Percentiles rank a stretch among this genome's conserved stretches.
phyloP scores from a whole-genome alignment of 92 coral and sea anemone species.

The Montipora capitata region DNA sequence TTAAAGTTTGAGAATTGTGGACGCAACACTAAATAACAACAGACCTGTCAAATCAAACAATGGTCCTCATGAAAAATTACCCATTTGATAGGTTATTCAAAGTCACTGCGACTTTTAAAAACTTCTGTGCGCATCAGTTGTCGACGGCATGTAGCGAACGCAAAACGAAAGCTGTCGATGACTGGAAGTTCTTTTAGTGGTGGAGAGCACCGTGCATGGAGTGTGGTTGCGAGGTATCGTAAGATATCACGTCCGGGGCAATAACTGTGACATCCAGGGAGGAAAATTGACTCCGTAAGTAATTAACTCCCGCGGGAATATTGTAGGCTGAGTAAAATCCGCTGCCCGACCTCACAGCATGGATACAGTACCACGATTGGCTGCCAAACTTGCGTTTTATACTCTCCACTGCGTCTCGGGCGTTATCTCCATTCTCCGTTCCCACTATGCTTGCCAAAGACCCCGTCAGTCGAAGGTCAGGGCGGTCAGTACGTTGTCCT shows the following conservation, averaged over 20 bases:
- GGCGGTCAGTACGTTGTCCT: background rate
- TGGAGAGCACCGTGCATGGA: too few relatives aligned
- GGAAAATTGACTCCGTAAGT: background rate
- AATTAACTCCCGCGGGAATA: background rate
- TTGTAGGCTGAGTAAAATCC: background rate
- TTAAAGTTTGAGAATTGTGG: too few relatives aligned
- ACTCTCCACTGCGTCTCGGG: background rate
- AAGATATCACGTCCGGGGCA: background rate
- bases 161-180: too few relatives aligned
- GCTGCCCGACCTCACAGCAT: background rate
- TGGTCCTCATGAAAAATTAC: too few relatives aligned
- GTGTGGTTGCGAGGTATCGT: too few relatives aligned
- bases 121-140: too few relatives aligned
- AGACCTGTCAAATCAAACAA: background rate
- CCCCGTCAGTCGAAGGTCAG: background rate
- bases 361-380: background rate
- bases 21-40: too few relatives aligned
- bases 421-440: constrained; percentile 4
- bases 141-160: too few relatives aligned
- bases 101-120: too few relatives aligned
- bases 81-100: too few relatives aligned
- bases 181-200: too few relatives aligned
- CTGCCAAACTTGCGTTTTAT: background rate
- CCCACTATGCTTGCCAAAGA: background rate
- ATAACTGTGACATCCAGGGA: background rate